These are phyloP conservation scores for Coecobrya sp. DNA, from an alignment of 2,888 invertebrate species.

Conservation along the genomic window DNA sequence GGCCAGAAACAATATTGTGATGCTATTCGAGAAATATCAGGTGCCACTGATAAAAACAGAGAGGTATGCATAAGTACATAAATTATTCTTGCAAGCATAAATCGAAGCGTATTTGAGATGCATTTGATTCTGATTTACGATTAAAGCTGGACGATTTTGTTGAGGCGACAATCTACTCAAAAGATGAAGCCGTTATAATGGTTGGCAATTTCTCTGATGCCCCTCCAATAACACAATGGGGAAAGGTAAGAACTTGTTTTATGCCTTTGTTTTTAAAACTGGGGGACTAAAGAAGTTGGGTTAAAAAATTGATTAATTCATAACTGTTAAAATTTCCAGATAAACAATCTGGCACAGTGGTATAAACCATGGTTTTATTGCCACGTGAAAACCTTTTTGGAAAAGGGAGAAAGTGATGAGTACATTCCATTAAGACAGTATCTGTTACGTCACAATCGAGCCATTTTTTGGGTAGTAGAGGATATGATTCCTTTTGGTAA, in stretches of 20 bases:
- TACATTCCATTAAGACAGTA: slow-evolving; percentile 91
- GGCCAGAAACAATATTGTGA: slow-evolving; percentile 91
- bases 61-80: not conserved
- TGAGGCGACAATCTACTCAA: slow-evolving; percentile 91
- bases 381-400: slow-evolving; percentile 90
- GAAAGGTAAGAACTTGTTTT: slow-evolving; percentile 78
- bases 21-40: slow-evolving; percentile 90
- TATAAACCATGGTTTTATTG: slow-evolving; percentile 93
- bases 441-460: slow-evolving; percentile 90
- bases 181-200: slow-evolving; percentile 91
- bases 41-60: slow-evolving; percentile 88
- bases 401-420: slow-evolving; percentile 88
- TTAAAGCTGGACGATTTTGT: slow-evolving; percentile 89
- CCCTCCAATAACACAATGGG: slow-evolving; percentile 87
- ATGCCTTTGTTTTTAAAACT: not conserved
- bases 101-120: not conserved
- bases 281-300: too few species aligned
- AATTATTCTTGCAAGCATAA: not conserved
- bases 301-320: not conserved
- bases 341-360: slow-evolving; percentile 90
- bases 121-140: not conserved
- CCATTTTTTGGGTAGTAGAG: slow-evolving; percentile 93
- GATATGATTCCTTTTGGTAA: slow-evolving; percentile 92
- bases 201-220: slow-evolving; percentile 91
- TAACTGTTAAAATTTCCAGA: slow-evolving; percentile 83